These are phyloP conservation scores for Teinopalpus imperialis DNA, from an alignment of 2,888 invertebrate species.

Conservation along the genomic window DNA sequence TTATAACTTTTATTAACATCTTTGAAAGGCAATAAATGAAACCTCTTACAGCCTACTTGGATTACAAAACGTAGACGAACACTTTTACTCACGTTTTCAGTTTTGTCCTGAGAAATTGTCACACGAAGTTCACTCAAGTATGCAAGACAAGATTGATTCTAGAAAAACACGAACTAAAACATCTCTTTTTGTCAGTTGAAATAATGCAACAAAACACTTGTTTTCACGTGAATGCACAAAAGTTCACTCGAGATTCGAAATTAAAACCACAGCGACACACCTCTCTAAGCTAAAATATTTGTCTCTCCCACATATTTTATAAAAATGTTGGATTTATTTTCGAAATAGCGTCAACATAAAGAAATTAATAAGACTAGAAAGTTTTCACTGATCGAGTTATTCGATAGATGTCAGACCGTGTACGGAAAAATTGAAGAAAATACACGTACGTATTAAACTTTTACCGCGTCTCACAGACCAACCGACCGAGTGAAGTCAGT, in stretches of 20 bases:
- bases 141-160: constrained; percentile 49
- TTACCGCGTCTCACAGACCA: constrained; percentile 25
- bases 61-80: background rate
- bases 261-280: constrained; percentile 63
- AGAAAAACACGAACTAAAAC: constrained; percentile 36
- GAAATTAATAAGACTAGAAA: background rate
- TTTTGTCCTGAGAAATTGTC: constrained; percentile 45
- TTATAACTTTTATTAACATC: no score
- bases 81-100: constrained; percentile 69
- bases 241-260: constrained; percentile 62
- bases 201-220: constrained; percentile 47
- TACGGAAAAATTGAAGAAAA: constrained; percentile 1
- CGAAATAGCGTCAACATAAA: background rate
- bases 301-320: constrained; percentile 20
- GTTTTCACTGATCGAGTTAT: constrained; percentile 7
- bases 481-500: constrained; percentile 54
- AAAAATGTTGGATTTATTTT: constrained; percentile 2
- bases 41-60: no score
- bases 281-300: constrained; percentile 37
- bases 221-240: constrained; percentile 62
- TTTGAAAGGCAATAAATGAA: no score
- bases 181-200: constrained; percentile 45
- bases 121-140: constrained; percentile 61
- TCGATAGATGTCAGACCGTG: background rate
- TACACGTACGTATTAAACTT: constrained; percentile 27